Evolutionary conservation across 2,113 vertebrate genomes (phyloP), one percentile per base, ranked within the genome.

Genomic region (Poeciliopsis turrubarensis): DNA sequence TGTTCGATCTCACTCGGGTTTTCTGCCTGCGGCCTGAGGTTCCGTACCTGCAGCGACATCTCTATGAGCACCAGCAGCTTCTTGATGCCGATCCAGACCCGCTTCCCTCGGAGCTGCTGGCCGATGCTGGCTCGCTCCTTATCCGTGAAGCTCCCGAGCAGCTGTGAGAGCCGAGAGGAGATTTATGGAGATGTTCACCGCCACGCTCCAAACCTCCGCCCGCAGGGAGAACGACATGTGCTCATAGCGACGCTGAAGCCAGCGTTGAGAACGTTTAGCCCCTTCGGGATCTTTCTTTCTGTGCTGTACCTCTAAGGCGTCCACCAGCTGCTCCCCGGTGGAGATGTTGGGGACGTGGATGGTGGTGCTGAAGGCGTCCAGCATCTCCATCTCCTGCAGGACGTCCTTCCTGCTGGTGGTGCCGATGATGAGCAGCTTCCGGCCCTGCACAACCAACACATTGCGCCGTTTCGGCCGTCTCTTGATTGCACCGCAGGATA

Each of bases 311-410:
- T 99, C 98, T 65, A 99, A 87, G 61, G 97, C 97, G 61, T 99
- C 98, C 68, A 99, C 92, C 11, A 99, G 95, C 88, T 99, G 97
- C 68, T 97, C 97, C 44, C 96, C 97, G 0, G 95, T 97, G 0
- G 95, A 95, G 73, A 99, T 99, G 92, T 98, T 99, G 70, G 97
- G 97, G 63, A 98, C 87, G 0, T 99, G 98, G 88, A 99, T 96
- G 30, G 96, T 98, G 74, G 98, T 99, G 93, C 97, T 99, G 94
- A 99, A 99, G 51, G 97, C 97, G 0, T 98, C 95, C n/a, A 99
- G 83, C 98, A 99, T 99, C 82, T 99, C 98, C 98, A 99, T 99
- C 89, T 99, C 98, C 91, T 98, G 97, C 73, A 99, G 94, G 26
- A 99, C 98, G 0, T 99, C 97, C 89, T 99, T 99, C 86, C 97